Base-by-base conservation (phyloP, 2,797 vertebrate genomes). In the Semaprochilodus insignis region DNA sequence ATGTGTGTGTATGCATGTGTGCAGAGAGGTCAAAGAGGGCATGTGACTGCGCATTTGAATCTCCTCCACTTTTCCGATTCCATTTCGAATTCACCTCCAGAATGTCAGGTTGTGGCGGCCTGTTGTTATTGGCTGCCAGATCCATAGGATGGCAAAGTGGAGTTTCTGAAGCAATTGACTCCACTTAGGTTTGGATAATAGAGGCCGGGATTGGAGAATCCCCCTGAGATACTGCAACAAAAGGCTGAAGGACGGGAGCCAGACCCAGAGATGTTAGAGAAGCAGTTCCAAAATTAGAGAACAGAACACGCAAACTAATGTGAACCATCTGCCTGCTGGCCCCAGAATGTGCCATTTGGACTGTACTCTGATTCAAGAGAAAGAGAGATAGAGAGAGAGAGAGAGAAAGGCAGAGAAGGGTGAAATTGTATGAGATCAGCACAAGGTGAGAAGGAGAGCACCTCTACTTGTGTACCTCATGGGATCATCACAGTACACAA, bases 241-340 rank as follows among this genome's bases (percentile, higher is more conserved):
- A 79, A 59, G 59, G 59, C 60, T 40, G 11, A 67, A 73, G 66
- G 23, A 83, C 74, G 59, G 74, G 57, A 86, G 76, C 51, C 76
- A 76, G 74, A 66, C 57, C 40, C 59, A 77, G 55, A 36, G 52
- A 80, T 65, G 65, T 63, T 67, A 59, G 40, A 25, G 44, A 59
- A 84, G 65, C 73, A 48, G 59, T 63, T 74, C 76, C 77, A 75
- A 69, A 85, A 82, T 76, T 79, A 71, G 57, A 82, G 84, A 54
- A 65, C 44, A 57, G 72, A 71, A 82, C 67, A 66, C 66, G 60
- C 65, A 59, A 52, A 81, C 54, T 86, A 83, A 81, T 71, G 52
- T 78, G 70, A 78, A 81, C 70, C 81, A 83, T 86, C 60, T 83
- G 78, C 77, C 34, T 21, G 16, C 63, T 70, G 48, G 75, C 51